These are phyloP conservation scores for Lepus townsendii DNA, from an alignment of 2,797 vertebrate genomes.

Conservation along the genomic window DNA sequence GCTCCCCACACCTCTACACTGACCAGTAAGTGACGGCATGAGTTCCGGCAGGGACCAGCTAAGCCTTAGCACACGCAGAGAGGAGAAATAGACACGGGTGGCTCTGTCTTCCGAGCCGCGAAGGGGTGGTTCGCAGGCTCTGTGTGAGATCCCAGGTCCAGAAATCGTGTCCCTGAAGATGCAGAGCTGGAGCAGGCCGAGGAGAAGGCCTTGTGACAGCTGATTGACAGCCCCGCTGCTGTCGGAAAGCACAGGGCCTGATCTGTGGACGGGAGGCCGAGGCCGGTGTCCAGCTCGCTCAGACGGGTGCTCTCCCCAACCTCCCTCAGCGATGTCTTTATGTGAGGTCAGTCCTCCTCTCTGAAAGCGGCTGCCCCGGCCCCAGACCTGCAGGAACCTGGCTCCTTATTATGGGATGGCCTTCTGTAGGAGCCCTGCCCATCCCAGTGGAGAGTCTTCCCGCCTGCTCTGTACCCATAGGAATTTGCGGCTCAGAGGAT, in stretches of 20 bases:
- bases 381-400: neutral
- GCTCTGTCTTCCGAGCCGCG: accelerated
- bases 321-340: too few species aligned
- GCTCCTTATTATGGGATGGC: accelerated
- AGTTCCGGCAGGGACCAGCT: too few species aligned
- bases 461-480: neutral
- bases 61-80: neutral
- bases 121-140: neutral
- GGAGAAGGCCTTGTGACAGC: neutral
- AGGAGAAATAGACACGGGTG: neutral
- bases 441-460: accelerated
- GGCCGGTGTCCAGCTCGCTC: accelerated
- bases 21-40: too few species aligned
- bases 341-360: neutral
- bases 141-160: neutral
- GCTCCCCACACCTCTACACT: too few species aligned
- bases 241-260: neutral
- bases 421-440: neutral
- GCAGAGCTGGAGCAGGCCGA: neutral
- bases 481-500: neutral
- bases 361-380: accelerated
- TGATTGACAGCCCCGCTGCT: neutral
- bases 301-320: too few species aligned
- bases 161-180: neutral
- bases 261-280: accelerated